Conservation (phyloP, 2,888 invertebrate genomes). For the Volucella inflata region DNA sequence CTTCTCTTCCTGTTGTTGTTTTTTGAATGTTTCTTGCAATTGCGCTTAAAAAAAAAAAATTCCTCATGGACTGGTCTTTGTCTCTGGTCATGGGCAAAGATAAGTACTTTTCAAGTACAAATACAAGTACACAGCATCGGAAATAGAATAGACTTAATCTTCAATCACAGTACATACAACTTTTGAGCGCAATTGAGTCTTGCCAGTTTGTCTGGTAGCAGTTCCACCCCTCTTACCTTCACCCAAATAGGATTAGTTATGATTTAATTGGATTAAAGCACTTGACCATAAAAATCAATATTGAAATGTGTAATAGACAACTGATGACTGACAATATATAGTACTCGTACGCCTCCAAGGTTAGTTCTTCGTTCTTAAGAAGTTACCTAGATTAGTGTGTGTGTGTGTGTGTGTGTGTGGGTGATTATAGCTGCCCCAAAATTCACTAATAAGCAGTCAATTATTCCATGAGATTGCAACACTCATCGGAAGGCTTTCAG, state of each 20-base stretch:
- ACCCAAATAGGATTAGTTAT: conserved; percentile 13
- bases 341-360: conserved; percentile 5
- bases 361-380: conserved; percentile 30
- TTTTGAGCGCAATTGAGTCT: too few species aligned
- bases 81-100: too few species aligned
- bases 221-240: not conserved
- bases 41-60: not conserved
- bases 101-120: not conserved
- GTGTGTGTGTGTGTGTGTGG: not conserved
- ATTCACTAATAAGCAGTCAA: conserved; percentile 7
- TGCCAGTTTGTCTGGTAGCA: too few species aligned
- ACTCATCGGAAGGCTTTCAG: conserved; percentile 5
- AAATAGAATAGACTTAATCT: not conserved
- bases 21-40: not conserved
- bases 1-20: not conserved
- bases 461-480: not conserved
- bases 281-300: not conserved
- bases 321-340: conserved; percentile 4
- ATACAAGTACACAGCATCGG: conserved; percentile 2
- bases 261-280: conserved; percentile 27
- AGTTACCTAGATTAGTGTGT: not conserved
- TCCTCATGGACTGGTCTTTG: not conserved
- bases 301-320: conserved; percentile 26
- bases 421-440: not conserved
- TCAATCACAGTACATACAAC: too few species aligned